phyloP scores from a whole-genome alignment of 2,113 vertebrate genomes.

The Cynocephalus volans region DNA sequence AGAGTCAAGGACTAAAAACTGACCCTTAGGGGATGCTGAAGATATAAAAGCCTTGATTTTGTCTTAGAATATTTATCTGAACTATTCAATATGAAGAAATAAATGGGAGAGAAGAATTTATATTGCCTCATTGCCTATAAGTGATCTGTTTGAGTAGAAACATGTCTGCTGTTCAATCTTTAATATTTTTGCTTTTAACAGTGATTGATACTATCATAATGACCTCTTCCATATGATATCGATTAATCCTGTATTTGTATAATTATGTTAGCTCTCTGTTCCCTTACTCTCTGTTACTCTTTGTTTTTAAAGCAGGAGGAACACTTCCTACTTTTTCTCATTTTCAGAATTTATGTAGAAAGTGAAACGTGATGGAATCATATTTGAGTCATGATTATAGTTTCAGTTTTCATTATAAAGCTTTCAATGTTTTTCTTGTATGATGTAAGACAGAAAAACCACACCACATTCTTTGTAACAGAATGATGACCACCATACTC shows the following conservation, averaged over 20 bases:
- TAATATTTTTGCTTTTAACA: slow-evolving; percentile 42
- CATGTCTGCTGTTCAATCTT: background rate
- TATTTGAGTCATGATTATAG: slow-evolving; percentile 56
- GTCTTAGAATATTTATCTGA: slow-evolving; percentile 1
- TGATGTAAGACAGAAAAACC: slow-evolving; percentile 73
- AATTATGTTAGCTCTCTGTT: slow-evolving; percentile 47
- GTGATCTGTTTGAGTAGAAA: background rate
- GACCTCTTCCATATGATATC: background rate
- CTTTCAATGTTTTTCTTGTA: slow-evolving; percentile 56
- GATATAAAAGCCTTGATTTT: background rate
- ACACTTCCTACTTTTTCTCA: slow-evolving; percentile 50
- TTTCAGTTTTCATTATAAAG: slow-evolving; percentile 54
- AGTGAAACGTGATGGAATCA: slow-evolving; percentile 72
- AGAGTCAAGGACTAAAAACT: background rate
- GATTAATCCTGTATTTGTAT: slow-evolving; percentile 2
- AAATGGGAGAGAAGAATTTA: background rate
- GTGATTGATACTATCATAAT: background rate
- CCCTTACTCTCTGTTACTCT: too few relatives aligned
- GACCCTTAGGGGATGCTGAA: background rate
- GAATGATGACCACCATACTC: slow-evolving; percentile 63
- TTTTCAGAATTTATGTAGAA: slow-evolving; percentile 74
- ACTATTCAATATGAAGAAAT: background rate
- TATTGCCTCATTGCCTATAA: background rate
- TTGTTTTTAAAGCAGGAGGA: slow-evolving; percentile 60
- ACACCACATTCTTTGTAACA: slow-evolving; percentile 67